Percentiles rank a stretch among this genome's conserved stretches.
phyloP scores from a whole-genome alignment of 2,888 invertebrate species.

The Cotesia congregata region DNA sequence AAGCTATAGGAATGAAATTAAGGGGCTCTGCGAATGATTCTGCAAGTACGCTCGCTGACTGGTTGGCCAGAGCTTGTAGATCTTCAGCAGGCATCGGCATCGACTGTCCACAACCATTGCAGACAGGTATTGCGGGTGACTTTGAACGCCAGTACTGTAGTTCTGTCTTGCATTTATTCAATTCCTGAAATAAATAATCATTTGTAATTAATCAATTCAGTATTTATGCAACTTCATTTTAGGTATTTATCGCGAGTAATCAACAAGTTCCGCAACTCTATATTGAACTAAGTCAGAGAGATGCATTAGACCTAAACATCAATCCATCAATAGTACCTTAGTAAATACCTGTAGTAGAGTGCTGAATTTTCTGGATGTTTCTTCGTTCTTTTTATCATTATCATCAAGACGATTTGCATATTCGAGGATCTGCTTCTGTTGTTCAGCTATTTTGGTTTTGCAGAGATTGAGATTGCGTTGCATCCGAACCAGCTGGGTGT shows the following conservation, averaged over 20 bases:
- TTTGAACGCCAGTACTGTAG: conserved; percentile 92
- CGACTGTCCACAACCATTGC: conserved; percentile 81
- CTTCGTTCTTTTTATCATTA: conserved; percentile 92
- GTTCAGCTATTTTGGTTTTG: conserved; percentile 86
- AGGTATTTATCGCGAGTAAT: too few relatives aligned
- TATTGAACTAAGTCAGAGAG: background rate
- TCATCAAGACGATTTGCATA: conserved; percentile 90
- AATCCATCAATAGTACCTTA: conserved; percentile 58
- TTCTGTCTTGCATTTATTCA: conserved; percentile 93
- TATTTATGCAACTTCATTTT: too few relatives aligned
- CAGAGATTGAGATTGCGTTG: conserved; percentile 85
- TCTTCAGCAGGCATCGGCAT: conserved; percentile 75
- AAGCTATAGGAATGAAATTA: conserved; percentile 70
- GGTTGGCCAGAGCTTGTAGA: conserved; percentile 75
- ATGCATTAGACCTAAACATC: conserved; percentile 8
- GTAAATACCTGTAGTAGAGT: conserved; percentile 82
- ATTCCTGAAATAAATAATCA: conserved; percentile 74
- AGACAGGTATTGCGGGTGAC: conserved; percentile 83
- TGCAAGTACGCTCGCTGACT: conserved; percentile 71
- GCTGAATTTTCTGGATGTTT: conserved; percentile 90
- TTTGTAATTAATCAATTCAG: too few relatives aligned
- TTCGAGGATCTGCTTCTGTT: conserved; percentile 87
- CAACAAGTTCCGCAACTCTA: too few relatives aligned
- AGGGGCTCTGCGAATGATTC: conserved; percentile 71
- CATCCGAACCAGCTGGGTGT: conserved; percentile 84